Percentiles rank a stretch among this genome's conserved stretches.
Evolutionary conservation across 2,113 vertebrate species (phyloP).

Genomic region (Sander lucioperca): DNA sequence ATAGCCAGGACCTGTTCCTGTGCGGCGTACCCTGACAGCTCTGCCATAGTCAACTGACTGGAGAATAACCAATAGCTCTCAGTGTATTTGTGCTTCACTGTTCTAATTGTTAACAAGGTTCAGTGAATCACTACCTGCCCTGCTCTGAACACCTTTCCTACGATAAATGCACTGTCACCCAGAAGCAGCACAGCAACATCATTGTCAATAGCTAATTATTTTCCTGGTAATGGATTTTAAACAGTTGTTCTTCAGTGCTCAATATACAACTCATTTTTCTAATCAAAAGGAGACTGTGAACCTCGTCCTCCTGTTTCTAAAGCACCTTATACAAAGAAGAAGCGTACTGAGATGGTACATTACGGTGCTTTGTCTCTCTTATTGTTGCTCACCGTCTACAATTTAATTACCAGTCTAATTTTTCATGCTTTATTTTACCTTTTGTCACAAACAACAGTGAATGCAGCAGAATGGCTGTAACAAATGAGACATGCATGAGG

Average conservation of each 20-base stretch:
- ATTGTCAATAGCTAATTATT: not conserved
- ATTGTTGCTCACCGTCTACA: not conserved
- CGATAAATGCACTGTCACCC: not conserved
- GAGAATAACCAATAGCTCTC: not conserved
- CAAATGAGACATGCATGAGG: constrained; percentile 1
- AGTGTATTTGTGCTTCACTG: not conserved
- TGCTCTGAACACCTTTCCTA: not conserved
- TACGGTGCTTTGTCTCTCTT: not conserved
- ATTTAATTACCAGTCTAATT: constrained; percentile 16
- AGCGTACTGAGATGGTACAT: not conserved
- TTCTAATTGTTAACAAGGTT: not conserved
- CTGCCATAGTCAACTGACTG: not conserved
- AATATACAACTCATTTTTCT: not conserved
- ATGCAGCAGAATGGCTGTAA: constrained; percentile 1
- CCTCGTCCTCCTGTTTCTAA: not conserved
- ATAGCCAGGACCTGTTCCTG: too few species aligned
- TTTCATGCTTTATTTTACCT: constrained; percentile 11
- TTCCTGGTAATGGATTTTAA: not conserved
- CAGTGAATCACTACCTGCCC: not conserved
- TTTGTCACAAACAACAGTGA: constrained; percentile 14
- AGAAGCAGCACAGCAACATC: not conserved
- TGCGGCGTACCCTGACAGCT: not conserved
- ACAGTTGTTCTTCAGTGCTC: not conserved
- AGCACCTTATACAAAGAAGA: not conserved
- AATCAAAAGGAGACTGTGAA: not conserved